A percentile compares a stretch with the other conserved stretches of the same genome.
phyloP scores from a whole-genome alignment of 2,888 invertebrate species.

The Thyatira batis region DNA sequence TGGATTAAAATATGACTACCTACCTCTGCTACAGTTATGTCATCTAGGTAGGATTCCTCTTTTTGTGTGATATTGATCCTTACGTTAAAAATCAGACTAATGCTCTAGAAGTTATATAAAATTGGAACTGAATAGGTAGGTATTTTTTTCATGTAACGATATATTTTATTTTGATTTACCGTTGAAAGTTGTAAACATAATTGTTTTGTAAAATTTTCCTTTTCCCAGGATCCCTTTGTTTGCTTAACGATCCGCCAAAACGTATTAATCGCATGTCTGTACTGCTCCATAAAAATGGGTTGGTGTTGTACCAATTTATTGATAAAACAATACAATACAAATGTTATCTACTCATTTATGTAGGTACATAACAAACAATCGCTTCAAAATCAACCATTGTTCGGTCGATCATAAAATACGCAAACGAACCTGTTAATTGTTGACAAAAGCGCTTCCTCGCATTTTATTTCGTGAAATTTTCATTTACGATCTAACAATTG shows the following conservation, averaged over 20 bases:
- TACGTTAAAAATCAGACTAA: too few relatives aligned
- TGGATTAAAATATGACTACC: background rate
- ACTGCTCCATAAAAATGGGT: background rate
- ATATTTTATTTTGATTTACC: too few relatives aligned
- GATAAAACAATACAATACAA: constrained; percentile 20
- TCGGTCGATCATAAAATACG: constrained; percentile 30
- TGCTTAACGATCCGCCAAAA: background rate
- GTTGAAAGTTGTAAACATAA: too few relatives aligned
- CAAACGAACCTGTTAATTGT: constrained; percentile 47
- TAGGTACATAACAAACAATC: constrained; percentile 8
- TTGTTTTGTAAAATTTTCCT: too few relatives aligned
- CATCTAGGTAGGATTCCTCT: too few relatives aligned
- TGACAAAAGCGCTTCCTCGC: constrained; percentile 28
- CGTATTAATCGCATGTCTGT: background rate
- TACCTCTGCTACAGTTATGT: background rate
- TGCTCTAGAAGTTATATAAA: too few relatives aligned
- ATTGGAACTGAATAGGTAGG: too few relatives aligned
- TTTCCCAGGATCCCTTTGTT: background rate
- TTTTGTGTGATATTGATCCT: too few relatives aligned
- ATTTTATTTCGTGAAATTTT: constrained; percentile 39
- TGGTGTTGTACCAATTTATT: constrained; percentile 20
- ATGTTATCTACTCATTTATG: background rate
- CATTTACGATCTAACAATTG: constrained; percentile 23
- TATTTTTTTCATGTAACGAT: too few relatives aligned
- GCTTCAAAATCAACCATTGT: constrained; percentile 17